A percentile compares a stretch with the other conserved stretches of the same genome.
These are phyloP conservation scores for Hypanus sabinus DNA, from an alignment of 2,113 vertebrate species.

Conservation along the genomic window DNA sequence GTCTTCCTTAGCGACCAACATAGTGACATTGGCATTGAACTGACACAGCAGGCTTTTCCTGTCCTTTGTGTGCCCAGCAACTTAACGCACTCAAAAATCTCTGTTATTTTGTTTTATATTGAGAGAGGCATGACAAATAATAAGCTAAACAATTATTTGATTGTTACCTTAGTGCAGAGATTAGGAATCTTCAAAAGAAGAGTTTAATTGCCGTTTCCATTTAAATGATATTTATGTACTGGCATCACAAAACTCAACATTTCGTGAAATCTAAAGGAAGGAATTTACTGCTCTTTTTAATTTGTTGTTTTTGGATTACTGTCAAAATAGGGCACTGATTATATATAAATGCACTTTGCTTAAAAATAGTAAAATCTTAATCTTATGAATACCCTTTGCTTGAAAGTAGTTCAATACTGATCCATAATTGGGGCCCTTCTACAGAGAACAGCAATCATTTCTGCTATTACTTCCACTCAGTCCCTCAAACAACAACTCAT, in stretches of 20 bases:
- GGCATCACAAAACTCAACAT: neutral
- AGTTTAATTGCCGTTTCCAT: neutral
- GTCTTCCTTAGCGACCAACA: neutral
- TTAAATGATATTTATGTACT: neutral
- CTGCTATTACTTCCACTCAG: too few species aligned
- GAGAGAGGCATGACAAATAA: neutral
- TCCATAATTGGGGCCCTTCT: neutral
- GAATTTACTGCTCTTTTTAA: neutral
- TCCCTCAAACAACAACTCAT: too few species aligned
- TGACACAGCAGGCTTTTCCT: neutral
- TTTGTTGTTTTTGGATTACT: neutral
- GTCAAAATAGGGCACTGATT: neutral
- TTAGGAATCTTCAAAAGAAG: neutral
- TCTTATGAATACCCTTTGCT: neutral
- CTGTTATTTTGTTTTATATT: neutral
- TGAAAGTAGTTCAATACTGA: neutral
- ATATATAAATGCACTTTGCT: neutral
- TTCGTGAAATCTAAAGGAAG: neutral
- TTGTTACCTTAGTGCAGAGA: neutral
- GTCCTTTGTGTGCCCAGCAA: neutral
- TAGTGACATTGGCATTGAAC: neutral
- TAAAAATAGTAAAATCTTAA: neutral
- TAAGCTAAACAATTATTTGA: neutral
- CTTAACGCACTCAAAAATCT: neutral
- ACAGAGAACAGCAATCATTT: too few species aligned